Conservation (phyloP, 2,113 vertebrate species). For the Quiscalus mexicanus region DNA sequence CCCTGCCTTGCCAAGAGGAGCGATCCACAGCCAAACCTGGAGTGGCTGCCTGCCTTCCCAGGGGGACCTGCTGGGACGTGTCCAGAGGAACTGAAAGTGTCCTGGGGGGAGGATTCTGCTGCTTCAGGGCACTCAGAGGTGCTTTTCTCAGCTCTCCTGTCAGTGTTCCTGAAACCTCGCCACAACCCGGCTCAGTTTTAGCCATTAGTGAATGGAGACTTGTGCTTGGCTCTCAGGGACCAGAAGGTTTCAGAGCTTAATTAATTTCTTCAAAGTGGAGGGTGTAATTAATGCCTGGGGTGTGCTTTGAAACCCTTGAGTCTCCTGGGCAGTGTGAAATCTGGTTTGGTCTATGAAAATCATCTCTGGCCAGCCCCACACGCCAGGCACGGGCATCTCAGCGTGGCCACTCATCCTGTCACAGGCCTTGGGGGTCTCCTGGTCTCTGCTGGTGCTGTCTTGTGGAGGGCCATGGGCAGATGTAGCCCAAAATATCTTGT, state of each 20-base stretch:
- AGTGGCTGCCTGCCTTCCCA: background rate
- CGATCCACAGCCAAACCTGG: background rate
- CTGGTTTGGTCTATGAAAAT: background rate
- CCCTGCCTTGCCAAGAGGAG: background rate
- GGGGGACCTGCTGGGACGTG: background rate
- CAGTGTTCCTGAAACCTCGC: accelerated
- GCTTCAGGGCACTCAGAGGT: background rate
- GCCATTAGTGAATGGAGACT: background rate
- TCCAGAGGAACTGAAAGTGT: background rate
- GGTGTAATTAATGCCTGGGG: background rate
- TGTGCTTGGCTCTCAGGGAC: background rate
- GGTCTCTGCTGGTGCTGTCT: background rate
- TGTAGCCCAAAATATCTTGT: background rate
- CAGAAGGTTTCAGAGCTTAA: background rate
- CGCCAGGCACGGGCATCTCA: accelerated
- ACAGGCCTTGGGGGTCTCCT: background rate
- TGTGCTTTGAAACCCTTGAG: background rate
- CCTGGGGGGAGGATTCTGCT: background rate
- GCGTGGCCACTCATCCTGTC: accelerated
- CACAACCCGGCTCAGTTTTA: background rate
- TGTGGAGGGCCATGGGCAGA: background rate
- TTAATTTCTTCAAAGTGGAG: background rate
- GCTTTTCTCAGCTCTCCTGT: background rate
- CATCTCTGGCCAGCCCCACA: accelerated
- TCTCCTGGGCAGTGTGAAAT: background rate